A percentile compares a stretch with the other conserved stretches of the same genome.
phyloP scores from a whole-genome alignment of 1,140 invertebrate genomes.

The Drosophila serrata region DNA sequence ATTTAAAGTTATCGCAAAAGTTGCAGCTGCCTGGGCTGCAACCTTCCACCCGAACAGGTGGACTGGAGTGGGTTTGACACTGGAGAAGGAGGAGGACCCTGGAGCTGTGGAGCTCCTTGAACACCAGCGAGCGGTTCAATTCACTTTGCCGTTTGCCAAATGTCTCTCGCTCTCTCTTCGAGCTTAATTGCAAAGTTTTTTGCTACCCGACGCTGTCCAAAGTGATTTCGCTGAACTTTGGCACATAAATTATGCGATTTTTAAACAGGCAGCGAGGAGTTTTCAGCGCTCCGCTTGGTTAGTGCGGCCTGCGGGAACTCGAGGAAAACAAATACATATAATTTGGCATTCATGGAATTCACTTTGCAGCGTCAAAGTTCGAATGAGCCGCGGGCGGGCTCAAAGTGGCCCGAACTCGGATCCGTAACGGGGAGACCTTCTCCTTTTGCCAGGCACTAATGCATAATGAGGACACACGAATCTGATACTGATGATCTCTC shows the following conservation, averaged over 20 bases:
- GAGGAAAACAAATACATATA: constrained; percentile 78
- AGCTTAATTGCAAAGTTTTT: constrained; percentile 81
- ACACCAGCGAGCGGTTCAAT: constrained; percentile 45
- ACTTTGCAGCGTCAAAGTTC: constrained; percentile 72
- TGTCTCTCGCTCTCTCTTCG: constrained; percentile 46
- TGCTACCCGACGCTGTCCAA: constrained; percentile 59
- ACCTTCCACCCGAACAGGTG: constrained; percentile 27
- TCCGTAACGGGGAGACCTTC: constrained; percentile 4
- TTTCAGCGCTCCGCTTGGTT: constrained; percentile 10
- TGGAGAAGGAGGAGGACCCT: not conserved
- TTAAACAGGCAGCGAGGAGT: constrained; percentile 46
- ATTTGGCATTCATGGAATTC: constrained; percentile 83
- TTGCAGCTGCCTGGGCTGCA: constrained; percentile 56
- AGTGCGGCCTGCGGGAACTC: constrained; percentile 34
- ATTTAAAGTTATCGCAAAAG: constrained; percentile 84
- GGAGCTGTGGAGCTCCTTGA: constrained; percentile 15
- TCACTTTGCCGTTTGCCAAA: constrained; percentile 73
- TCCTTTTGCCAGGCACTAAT: constrained; percentile 34
- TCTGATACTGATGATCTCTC: constrained; percentile 63
- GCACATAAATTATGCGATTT: constrained; percentile 79
- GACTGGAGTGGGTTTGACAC: constrained; percentile 13
- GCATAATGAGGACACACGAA: constrained; percentile 81
- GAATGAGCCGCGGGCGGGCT: constrained; percentile 68
- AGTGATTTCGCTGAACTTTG: constrained; percentile 79
- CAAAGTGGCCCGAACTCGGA: constrained; percentile 47